Evolutionary conservation across 2,113 vertebrate species (phyloP), one percentile per base, ranked within the genome.

Genomic region (Odontophorus gujanensis): DNA sequence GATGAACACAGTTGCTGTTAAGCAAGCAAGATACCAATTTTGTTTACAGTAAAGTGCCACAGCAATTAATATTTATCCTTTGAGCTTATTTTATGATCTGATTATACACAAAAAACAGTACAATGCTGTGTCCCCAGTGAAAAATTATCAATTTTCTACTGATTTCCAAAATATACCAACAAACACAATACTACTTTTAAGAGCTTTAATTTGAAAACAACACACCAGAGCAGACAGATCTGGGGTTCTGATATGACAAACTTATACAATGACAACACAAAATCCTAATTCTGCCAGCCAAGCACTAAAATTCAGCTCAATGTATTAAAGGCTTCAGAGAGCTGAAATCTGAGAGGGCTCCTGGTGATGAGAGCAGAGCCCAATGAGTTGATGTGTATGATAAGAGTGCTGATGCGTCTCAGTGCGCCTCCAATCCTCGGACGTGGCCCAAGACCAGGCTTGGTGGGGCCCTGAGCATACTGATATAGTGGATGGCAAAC

Each of bases 401-500:
- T 40, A 18, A 75, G 8, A 8, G 4, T 13, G 25, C 51, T 4
- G 1, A 2, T 0, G 2, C 10, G 11, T 17, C 74, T 22, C 57
- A 58, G 26, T 13, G 34, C 20, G 67, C 36, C 26, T 15, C 14
- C 14, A 26, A 28, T 24, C 22, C 11, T 9, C 15, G 15, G 26
- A 53, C 8, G 15, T 53, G 8, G 15, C 16, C 28, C 51, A 53
- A 53, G 51, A 53, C 14, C 3, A 28, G 26, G 14, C 15, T 53
- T 14, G 51, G 51, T 53, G 26, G 26, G 51, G 51, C 51, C 25
- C 14, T 28, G 15, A 53, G 51, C 51, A 53, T 25, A 53, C 51
- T 53, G 25, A 53, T 53, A 14, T 28, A 53, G 51, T 16, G 51
- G 51, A 26, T 15, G 26, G 51, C 8, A 53, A 53, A 13, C 8